Percentiles rank a stretch among this genome's conserved stretches.
phyloP scores from a whole-genome alignment of 2,888 invertebrate genomes.

The Cylloceria caligata region DNA sequence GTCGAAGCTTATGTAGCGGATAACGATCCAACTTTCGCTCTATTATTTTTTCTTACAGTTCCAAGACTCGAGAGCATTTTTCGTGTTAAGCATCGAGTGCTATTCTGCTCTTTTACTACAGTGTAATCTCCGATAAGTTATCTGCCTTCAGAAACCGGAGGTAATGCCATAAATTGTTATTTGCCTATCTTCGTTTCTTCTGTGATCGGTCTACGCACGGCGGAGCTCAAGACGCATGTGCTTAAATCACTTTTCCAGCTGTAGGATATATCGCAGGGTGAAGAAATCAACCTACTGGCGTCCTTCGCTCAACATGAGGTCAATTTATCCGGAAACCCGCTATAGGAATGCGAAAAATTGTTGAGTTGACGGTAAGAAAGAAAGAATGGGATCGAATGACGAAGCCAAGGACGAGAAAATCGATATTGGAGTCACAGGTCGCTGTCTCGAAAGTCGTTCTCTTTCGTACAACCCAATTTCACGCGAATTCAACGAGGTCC shows the following conservation, averaged over 20 bases:
- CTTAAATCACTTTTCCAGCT: background rate
- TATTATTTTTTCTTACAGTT: background rate
- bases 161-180: background rate
- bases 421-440: constrained; percentile 9
- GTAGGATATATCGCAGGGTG: too few relatives aligned
- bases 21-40: background rate
- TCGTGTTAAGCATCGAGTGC: background rate
- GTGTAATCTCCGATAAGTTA: background rate
- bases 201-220: background rate
- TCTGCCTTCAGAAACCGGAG: background rate
- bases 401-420: background rate
- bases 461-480: constrained; percentile 28
- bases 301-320: background rate
- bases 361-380: background rate
- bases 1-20: background rate
- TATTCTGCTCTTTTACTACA: background rate
- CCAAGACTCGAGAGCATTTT: background rate
- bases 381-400: background rate
- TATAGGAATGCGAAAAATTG: too few relatives aligned
- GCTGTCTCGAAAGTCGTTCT: constrained; percentile 4
- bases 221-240: background rate
- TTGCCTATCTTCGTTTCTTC: background rate
- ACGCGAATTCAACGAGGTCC: constrained; percentile 28
- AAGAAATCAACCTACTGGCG: background rate
- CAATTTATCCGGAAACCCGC: background rate